Evolutionary conservation across 2,888 invertebrate genomes (phyloP), one percentile per base, ranked within the genome.

Genomic region (Microdon myrmicae): DNA sequence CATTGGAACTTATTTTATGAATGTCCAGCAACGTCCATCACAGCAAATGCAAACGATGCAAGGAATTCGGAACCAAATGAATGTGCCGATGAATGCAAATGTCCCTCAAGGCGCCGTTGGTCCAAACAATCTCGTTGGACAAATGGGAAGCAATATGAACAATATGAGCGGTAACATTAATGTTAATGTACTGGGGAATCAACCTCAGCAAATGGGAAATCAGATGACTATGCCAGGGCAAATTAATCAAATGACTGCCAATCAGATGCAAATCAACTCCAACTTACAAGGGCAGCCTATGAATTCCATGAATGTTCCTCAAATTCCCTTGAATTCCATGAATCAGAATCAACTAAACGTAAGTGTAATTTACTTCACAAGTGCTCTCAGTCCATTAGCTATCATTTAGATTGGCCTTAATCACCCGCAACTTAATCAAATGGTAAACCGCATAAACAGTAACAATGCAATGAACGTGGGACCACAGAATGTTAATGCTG

Each of bases 391-490:
- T 23, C 20, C 38, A 25, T 41, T 8, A 44, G 38, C 13, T 34
- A 44, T 31, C 16, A 31, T 66, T 44, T 9, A 78, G 77, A 74
- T 79, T 70, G 73, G 76, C 23, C 77, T 79, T 69, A 79, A 75
- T 55, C 74, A 73, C 56, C 68, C 72, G 3, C 75, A 75, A 54
- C 44, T 76, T 8, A 75, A 73, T 71, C 79, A 78, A 53, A 78
- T 79, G 75, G 75, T 81, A 73, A 82, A 82, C 2, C 81, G 82
- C 0, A 81, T 83, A 45, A 77, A 76, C 37, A 84, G 84, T 79
- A 82, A 81, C 1, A 82, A 81, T 1, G 64, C 72, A 0, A 74
- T 76, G 68, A 75, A 73, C 67, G 74, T 73, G 3, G 73, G 72
- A 2, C 74, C 73, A 0, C 73, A 73, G 53, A 61, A 71, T 6